Base-by-base conservation (phyloP, 2,797 vertebrate species). In the Chrysocyon brachyurus region DNA sequence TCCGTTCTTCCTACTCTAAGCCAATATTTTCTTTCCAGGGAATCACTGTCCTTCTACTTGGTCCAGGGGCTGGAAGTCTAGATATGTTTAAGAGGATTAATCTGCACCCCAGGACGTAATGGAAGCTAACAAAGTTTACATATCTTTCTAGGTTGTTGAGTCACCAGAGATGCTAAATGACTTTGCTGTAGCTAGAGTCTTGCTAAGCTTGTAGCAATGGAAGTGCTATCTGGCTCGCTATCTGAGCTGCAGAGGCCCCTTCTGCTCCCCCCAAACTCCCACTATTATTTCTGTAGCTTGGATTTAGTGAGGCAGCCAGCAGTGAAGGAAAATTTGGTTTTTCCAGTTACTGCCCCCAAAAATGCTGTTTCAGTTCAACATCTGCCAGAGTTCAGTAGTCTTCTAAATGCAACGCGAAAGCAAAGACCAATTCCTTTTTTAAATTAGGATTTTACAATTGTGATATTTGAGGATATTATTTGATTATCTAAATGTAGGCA, bases 11-110 rank as follows among this genome's bases (percentile, higher is more conserved):
- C 28, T 75, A 59, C 28, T 95, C 68, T 70, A 46, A 95, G n/a
- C 88, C 72, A 87, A 16, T 90, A 83, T 95, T 96, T 97, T 97
- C 46, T 96, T 96, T 87, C 90, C 93, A 96, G 84, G 79, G 64
- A 94, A 95, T 93, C 64, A 46, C 9, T 86, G 24, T 78, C 64
- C 56, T 79, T 79, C 57, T 94, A 64, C 56, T 94, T 94, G 75
- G 36, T 93, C 56, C 84, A 96, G 84, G 73, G 88, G 31, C 68
- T 94, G 54, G 57, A 94, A 92, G 12, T 91, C 61, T 94, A 49
- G 72, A 54, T 73, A 78, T n/a, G 33, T 85, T 89, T 97, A 75
- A 97, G 79, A 95, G 28, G 68, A 93, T 91, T 95, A 94, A 87
- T 97, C 22, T 49, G 26, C 87, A 52, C 75, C 61, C 10, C 21